These are phyloP conservation scores for Zaprionus bogoriensis DNA, from an alignment of 2,888 invertebrate genomes.

Conservation along the genomic window DNA sequence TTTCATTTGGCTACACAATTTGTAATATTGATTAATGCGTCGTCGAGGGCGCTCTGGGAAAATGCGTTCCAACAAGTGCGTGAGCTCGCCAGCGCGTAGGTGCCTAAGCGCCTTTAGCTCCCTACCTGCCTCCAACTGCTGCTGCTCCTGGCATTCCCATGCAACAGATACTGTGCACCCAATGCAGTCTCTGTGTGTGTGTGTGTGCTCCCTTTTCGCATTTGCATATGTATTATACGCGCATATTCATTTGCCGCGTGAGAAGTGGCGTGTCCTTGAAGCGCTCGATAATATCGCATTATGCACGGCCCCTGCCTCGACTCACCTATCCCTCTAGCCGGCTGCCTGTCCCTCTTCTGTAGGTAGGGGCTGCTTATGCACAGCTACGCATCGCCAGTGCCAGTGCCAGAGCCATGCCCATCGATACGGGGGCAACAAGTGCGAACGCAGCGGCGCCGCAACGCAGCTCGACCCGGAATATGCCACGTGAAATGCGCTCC, in stretches of 20 bases:
- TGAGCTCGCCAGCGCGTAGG: conserved; percentile 48
- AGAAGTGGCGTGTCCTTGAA: conserved; percentile 67
- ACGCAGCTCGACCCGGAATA: neutral
- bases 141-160: conserved; percentile 7
- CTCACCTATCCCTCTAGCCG: neutral
- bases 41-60: conserved; percentile 27
- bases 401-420: conserved; percentile 24
- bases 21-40: conserved; percentile 69
- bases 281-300: conserved; percentile 58
- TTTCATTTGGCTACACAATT: conserved; percentile 66
- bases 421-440: conserved; percentile 47
- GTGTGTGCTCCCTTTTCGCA: conserved; percentile 27
- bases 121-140: too few relatives aligned
- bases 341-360: neutral
- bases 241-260: conserved; percentile 38
- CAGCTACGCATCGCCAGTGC: conserved; percentile 41
- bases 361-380: conserved; percentile 46
- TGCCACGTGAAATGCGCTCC: conserved; percentile 6
- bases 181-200: conserved; percentile 25
- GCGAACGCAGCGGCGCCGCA: conserved; percentile 18
- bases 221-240: conserved; percentile 48
- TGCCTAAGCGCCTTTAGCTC: conserved; percentile 17
- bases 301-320: conserved; percentile 31
- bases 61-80: conserved; percentile 58
- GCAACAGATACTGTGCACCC: conserved; percentile 50